Base-by-base conservation (phyloP, 2,888 invertebrate species). In the Ctenicera cuprea region DNA sequence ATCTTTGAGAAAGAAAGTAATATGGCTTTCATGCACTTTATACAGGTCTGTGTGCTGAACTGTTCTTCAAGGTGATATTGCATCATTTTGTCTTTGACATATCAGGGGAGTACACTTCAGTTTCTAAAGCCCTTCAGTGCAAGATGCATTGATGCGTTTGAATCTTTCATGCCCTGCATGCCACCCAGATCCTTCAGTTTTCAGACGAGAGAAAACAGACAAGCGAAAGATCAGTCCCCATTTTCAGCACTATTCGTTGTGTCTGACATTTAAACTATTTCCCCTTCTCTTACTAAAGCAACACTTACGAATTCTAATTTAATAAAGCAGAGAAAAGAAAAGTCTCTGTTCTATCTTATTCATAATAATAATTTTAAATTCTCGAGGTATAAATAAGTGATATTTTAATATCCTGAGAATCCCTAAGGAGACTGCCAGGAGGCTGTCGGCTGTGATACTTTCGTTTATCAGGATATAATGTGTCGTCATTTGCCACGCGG, bases 391-490 rank as follows among this genome's bases (percentile, higher is more conserved):
- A 70, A 70, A 70, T 70, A 71, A 71, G 71, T 64, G 73, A 67
- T 64, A 75, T 73, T 75, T 75, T 75, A 75, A 75, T 75, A 75
- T 75, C 73, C 73, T 70, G 75, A 41, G 67, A 72, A 61, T 75
- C 75, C 75, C 73, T 26, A 63, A 73, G 75, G 75, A 75, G 69
- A 71, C 63, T 48, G 48, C 62, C 67, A 67, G 62, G 71, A 71
- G 68, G 66, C 71, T 71, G 71, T 71, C 71, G 74, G 52, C 74
- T 77, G 71, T 77, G 78, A 78, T 74, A 75, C 75, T 75, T 77
- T 70, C 77, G 80, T 80, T 81, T 79, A 81, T 80, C 81, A 79
- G 78, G 75, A 79, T 79, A 79, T 81, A 80, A 81, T 80, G 80
- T 79, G 77, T 79, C 80, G 80, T 81, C 80, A 81, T 81, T 81